These are phyloP conservation scores for Odocoileus hemionus DNA, from an alignment of 2,113 vertebrate genomes.

Conservation along the genomic window DNA sequence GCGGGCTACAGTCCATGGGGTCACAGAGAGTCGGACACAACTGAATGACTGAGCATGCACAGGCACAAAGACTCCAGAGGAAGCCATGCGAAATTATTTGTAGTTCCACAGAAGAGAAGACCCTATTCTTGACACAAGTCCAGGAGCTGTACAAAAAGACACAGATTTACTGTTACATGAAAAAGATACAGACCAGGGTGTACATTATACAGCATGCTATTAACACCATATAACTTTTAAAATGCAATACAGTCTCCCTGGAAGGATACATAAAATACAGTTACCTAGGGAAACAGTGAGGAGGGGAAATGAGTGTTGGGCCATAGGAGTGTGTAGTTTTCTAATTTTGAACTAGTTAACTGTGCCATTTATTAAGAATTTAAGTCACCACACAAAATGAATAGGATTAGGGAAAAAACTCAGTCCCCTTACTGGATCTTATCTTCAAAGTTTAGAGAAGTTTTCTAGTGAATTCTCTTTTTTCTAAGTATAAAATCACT, in stretches of 20 bases:
- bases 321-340: background rate
- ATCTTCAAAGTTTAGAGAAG: background rate
- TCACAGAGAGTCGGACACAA: background rate
- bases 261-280: background rate
- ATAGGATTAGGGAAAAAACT: background rate
- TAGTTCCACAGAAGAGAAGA: background rate
- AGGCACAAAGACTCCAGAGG: background rate
- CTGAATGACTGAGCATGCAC: background rate
- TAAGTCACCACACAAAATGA: background rate
- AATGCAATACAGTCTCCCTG: background rate
- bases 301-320: background rate
- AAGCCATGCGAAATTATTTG: background rate
- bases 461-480: background rate
- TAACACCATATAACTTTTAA: background rate
- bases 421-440: background rate
- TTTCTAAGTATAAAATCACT: background rate
- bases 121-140: background rate
- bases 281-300: background rate
- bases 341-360: background rate
- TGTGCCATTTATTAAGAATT: background rate
- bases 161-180: background rate
- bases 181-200: constrained; percentile 41
- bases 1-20: background rate
- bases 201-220: background rate
- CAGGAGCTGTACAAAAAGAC: constrained; percentile 22